Evolutionary conservation across 2,888 invertebrate genomes (phyloP).

Genomic region (Embidobia sp.): DNA sequence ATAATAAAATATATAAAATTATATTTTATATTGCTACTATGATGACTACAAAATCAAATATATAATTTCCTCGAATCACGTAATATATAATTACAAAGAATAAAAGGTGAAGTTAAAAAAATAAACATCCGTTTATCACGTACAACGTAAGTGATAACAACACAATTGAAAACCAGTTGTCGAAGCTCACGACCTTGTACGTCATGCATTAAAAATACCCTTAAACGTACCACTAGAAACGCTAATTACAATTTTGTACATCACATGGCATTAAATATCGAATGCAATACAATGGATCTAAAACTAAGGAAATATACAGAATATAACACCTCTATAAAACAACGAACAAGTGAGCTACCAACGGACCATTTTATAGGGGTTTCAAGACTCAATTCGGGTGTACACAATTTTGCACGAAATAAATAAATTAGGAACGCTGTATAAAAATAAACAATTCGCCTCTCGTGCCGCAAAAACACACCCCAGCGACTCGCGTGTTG

Average conservation of each 20-base stretch:
- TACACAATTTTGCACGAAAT: conserved; percentile 13
- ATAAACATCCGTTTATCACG: not conserved
- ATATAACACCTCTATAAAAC: conserved; percentile 18
- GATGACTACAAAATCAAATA: not conserved
- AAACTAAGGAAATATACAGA: conserved; percentile 9
- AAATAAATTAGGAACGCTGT: conserved; percentile 41
- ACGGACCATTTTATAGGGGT: conserved; percentile 16
- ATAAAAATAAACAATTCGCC: conserved; percentile 27
- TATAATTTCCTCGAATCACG: not conserved
- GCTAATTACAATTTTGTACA: conserved; percentile 51
- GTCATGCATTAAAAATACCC: conserved; percentile 5
- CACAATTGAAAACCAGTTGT: not conserved
- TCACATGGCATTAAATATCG: conserved; percentile 32
- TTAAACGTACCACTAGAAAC: no score
- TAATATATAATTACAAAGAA: no score
- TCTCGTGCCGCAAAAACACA: conserved; percentile 14
- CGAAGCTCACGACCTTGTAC: conserved; percentile 12
- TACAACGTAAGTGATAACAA: not conserved
- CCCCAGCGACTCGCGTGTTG: no score
- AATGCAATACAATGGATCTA: conserved; percentile 12
- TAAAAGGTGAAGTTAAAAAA: no score
- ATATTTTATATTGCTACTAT: no score
- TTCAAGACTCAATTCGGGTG: not conserved
- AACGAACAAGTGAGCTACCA: no score
- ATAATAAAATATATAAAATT: not conserved